phyloP scores from a whole-genome alignment of 2,113 vertebrate species.

The Brachyhypopomus occidentalis region DNA sequence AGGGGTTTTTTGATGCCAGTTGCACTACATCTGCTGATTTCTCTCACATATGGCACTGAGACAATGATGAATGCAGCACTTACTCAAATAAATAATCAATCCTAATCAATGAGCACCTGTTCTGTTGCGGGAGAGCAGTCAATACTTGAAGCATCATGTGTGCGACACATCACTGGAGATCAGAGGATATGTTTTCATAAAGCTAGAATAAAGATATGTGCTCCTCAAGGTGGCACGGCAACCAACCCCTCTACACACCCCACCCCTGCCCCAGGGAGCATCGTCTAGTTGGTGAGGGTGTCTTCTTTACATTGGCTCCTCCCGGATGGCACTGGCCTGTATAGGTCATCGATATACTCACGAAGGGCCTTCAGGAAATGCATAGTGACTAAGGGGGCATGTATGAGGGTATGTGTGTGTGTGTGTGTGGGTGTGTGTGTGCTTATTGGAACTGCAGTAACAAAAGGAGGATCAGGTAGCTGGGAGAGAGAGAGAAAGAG shows the following conservation, averaged over 20 bases:
- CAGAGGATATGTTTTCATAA: too few species aligned
- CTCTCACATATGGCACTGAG: neutral
- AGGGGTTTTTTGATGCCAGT: neutral
- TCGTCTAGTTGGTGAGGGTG: too few species aligned
- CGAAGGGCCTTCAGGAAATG: neutral
- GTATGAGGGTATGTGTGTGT: constrained; percentile 28
- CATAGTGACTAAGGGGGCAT: neutral
- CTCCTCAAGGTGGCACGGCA: neutral
- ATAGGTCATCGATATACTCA: neutral
- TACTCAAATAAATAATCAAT: neutral
- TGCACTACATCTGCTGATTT: neutral
- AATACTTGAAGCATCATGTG: too few species aligned
- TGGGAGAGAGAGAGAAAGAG: constrained; percentile 14
- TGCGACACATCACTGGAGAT: too few species aligned
- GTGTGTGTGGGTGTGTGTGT: constrained; percentile 38
- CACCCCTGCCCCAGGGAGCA: too few species aligned
- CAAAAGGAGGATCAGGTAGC: constrained; percentile 49
- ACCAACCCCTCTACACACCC: too few species aligned
- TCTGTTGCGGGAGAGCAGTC: too few species aligned
- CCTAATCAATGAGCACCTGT: too few species aligned
- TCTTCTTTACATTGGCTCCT: too few species aligned
- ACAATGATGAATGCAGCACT: neutral
- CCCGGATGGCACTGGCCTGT: neutral
- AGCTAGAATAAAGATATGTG: too few species aligned
- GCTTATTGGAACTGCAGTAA: constrained; percentile 29